phyloP scores from a whole-genome alignment of 2,888 invertebrate species.

The Drosophila setosimentum region DNA sequence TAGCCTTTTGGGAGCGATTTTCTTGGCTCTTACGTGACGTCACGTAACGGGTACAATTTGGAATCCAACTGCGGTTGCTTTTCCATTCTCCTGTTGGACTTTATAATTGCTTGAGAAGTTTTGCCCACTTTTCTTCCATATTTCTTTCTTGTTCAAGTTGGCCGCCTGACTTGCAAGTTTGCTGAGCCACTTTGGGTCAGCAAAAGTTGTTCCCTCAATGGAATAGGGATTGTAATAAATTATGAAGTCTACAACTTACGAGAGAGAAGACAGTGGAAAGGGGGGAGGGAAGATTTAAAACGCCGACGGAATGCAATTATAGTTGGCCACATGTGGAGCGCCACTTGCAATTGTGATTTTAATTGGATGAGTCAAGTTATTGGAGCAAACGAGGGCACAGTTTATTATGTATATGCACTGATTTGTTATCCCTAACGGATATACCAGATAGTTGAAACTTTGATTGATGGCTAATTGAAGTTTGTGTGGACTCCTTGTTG shows the following conservation, averaged over 20 bases:
- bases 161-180: constrained; percentile 44
- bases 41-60: constrained; percentile 43
- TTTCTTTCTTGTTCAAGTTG: background rate
- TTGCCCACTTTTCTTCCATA: constrained; percentile 34
- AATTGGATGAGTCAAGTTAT: constrained; percentile 54
- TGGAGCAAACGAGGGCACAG: background rate
- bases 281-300: constrained; percentile 32
- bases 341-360: constrained; percentile 45
- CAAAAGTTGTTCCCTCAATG: constrained; percentile 46
- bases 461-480: constrained; percentile 19
- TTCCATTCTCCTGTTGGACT: constrained; percentile 44
- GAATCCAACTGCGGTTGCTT: constrained; percentile 25
- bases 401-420: constrained; percentile 13
- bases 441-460: constrained; percentile 8
- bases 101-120: constrained; percentile 71
- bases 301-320: constrained; percentile 70
- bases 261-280: background rate
- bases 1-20: constrained; percentile 10
- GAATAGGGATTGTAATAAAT: constrained; percentile 72
- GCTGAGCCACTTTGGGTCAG: constrained; percentile 63
- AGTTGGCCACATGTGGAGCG: constrained; percentile 63
- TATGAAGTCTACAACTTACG: constrained; percentile 50
- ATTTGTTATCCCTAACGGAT: constrained; percentile 7
- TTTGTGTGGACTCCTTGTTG: background rate
- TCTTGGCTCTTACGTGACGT: constrained; percentile 58